Percentiles rank a stretch among this genome's conserved stretches.
These are phyloP conservation scores for Campylorhamphus procurvoides DNA, from an alignment of 2,113 vertebrate species.

Conservation along the genomic window DNA sequence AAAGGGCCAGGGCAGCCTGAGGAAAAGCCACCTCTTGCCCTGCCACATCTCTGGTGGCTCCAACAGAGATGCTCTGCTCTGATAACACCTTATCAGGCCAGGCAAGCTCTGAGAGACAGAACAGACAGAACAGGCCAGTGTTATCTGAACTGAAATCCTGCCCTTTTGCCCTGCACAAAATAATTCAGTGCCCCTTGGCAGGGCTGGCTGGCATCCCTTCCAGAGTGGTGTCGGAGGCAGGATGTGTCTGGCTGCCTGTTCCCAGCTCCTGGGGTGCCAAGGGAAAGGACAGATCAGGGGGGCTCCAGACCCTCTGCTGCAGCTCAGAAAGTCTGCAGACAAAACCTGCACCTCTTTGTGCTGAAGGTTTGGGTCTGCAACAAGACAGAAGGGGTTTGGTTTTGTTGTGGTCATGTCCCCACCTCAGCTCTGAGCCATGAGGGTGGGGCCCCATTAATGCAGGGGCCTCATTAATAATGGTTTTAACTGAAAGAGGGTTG, in stretches of 20 bases:
- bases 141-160: neutral
- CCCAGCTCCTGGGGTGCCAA: neutral
- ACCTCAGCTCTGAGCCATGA: fast-evolving
- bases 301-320: neutral
- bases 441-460: fast-evolving
- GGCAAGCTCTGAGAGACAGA: neutral
- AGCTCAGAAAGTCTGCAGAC: neutral
- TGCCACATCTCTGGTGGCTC: neutral
- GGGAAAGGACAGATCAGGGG: neutral
- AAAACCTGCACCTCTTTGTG: neutral
- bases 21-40: neutral
- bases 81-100: neutral
- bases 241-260: neutral
- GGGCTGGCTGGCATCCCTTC: neutral
- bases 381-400: neutral
- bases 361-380: neutral
- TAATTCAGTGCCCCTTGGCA: neutral
- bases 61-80: neutral
- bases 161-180: neutral
- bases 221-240: neutral
- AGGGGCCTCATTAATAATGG: neutral
- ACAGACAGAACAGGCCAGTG: neutral
- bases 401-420: neutral
- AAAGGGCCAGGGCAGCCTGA: neutral
- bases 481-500: neutral